phyloP scores from a whole-genome alignment of 2,888 invertebrate species.

The Acronicta psi region DNA sequence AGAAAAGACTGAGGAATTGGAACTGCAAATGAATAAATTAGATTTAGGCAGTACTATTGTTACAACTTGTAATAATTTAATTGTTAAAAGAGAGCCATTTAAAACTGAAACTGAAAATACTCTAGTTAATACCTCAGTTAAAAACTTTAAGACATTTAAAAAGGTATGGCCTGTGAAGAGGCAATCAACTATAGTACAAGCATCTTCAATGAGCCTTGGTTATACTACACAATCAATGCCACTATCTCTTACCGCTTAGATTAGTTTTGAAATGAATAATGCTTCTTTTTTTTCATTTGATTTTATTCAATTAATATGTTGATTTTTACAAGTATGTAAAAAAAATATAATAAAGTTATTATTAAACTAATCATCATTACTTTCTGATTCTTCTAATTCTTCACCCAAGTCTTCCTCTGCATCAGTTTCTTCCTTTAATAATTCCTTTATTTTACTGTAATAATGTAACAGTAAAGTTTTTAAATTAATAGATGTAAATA shows the following conservation, averaged over 20 bases:
- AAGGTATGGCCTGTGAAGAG: slow-evolving; percentile 84
- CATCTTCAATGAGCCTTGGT: slow-evolving; percentile 59
- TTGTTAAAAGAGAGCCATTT: slow-evolving; percentile 77
- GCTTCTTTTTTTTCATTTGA: slow-evolving; percentile 19
- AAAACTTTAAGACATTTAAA: slow-evolving; percentile 84
- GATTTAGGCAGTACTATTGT: slow-evolving; percentile 78
- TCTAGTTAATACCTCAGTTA: slow-evolving; percentile 55
- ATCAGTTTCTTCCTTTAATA: slow-evolving; percentile 7
- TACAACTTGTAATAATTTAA: slow-evolving; percentile 72
- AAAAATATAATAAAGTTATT: slow-evolving; percentile 38
- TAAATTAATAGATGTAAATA: not conserved
- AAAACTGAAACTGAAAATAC: slow-evolving; percentile 57
- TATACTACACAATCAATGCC: slow-evolving; percentile 20
- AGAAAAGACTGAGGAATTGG: slow-evolving; percentile 71
- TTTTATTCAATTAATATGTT: slow-evolving; percentile 45
- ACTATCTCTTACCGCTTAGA: slow-evolving; percentile 20
- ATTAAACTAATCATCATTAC: slow-evolving; percentile 39
- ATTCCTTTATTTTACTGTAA: slow-evolving; percentile 51
- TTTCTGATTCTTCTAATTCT: slow-evolving; percentile 38
- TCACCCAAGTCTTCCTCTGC: slow-evolving; percentile 34
- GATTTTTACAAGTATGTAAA: slow-evolving; percentile 52
- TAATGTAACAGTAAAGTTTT: slow-evolving; percentile 48
- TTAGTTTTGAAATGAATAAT: slow-evolving; percentile 26
- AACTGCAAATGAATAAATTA: slow-evolving; percentile 73
- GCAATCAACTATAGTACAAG: slow-evolving; percentile 71